Base-by-base conservation (phyloP, 35 echinoderm and acorn worm genomes). In the Strongylocentrotus purpuratus region DNA sequence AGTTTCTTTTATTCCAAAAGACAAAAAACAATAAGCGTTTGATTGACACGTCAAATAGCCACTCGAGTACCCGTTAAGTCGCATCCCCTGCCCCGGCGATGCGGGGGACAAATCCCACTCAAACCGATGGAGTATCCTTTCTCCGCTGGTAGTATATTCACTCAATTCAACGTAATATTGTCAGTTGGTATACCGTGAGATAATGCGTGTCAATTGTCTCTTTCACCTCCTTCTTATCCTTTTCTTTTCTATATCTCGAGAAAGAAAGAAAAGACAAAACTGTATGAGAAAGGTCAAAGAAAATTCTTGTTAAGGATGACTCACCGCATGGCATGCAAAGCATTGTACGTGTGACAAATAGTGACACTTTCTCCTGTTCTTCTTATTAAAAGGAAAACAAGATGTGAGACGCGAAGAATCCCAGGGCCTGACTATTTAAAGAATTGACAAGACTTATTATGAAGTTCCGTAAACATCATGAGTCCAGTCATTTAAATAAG, bases 51-150 rank as follows among this genome's bases (percentile, higher is more conserved):
- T 15, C 87, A 15, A 33, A 89, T 33, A 46, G 45, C 32, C 87
- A 89, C 87, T 89, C n/a, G 87, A 89, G 32, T 45, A 25, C 87
- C 45, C 87, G 33, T 33, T 89, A 89, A 89, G 87, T 45, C 87
- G 87, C 33, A 15, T 89, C 87, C 87, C 87, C 87, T 41, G 14
- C 87, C 32, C 45, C 33, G 87, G 87, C 87, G 87, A 3, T 46
- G 45, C 87, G 87, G 87, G 87, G 87, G 87, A 46, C 45, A 45
- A 89, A 89, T 45, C 87, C 87, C 87, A 20, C 87, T 45, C 15
- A 45, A 45, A 33, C 87, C 87, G 87, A 33, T 89, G 87, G 87
- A 45, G 33, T 31, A 15, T 45, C 87, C 32, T 28, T 10, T 45
- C 33, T 11, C 87, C 65, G 28, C 65, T 78, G 65, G 65, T 78